A percentile compares a stretch with the other conserved stretches of the same genome.
These are phyloP conservation scores for Ceramica pisi DNA, from an alignment of 2,888 invertebrate genomes.

Conservation along the genomic window DNA sequence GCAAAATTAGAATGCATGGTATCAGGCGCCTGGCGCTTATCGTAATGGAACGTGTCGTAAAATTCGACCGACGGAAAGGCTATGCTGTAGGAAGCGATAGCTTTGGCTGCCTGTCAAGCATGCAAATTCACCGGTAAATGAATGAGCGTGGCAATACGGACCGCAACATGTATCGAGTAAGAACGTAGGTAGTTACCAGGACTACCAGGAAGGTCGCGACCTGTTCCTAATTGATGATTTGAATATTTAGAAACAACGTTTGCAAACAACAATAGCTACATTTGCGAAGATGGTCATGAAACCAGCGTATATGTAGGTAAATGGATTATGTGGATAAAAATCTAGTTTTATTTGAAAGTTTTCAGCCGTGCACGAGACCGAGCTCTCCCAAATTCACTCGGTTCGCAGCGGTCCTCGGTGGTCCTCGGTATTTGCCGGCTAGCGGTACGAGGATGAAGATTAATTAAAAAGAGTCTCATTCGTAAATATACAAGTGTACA, in stretches of 20 bases:
- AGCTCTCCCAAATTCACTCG: constrained; percentile 30
- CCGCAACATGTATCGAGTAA: neutral
- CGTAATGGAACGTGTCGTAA: constrained; percentile 50
- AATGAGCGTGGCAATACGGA: neutral
- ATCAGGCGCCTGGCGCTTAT: constrained; percentile 19
- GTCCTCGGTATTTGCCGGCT: constrained; percentile 35
- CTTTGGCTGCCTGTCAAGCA: constrained; percentile 32
- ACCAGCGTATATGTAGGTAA: neutral
- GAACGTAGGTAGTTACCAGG: neutral
- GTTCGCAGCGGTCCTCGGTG: constrained; percentile 29
- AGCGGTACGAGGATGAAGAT: constrained; percentile 24
- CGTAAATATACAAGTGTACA: constrained; percentile 16
- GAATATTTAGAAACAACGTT: constrained; percentile 1
- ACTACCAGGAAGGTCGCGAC: no score
- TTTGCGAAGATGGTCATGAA: neutral
- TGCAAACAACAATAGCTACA: neutral
- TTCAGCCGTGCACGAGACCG: constrained; percentile 24
- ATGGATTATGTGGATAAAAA: constrained; percentile 28
- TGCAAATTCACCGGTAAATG: neutral
- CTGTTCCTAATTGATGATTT: neutral
- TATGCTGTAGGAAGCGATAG: constrained; percentile 26
- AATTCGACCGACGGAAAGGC: constrained; percentile 24
- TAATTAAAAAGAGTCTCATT: constrained; percentile 52
- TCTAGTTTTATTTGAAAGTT: constrained; percentile 48
- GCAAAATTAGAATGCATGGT: constrained; percentile 24